phyloP scores from a whole-genome alignment of 2,797 vertebrate species.

The Melanitta fusca region DNA sequence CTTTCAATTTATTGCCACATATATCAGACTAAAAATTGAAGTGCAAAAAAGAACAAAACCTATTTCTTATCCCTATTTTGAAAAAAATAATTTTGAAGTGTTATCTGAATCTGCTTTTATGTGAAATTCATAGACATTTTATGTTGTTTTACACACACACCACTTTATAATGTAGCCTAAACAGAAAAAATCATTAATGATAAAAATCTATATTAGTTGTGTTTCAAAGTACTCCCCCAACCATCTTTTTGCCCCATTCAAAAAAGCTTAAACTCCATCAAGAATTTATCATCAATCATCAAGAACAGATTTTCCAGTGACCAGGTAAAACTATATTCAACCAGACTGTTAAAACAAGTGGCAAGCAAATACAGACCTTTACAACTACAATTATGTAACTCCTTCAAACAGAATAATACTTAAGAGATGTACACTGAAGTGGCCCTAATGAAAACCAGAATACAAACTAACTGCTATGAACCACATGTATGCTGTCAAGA shows the following conservation, averaged over 20 bases:
- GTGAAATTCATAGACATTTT: background rate
- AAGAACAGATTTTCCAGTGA: background rate
- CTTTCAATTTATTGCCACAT: background rate
- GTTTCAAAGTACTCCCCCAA: background rate
- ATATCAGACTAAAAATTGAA: background rate
- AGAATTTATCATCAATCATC: too few relatives aligned
- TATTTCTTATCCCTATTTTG: background rate
- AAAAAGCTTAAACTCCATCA: background rate
- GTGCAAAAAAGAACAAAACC: background rate
- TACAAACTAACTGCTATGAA: background rate
- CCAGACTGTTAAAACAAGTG: background rate
- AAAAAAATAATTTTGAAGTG: background rate
- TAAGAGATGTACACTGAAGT: background rate
- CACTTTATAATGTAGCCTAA: background rate
- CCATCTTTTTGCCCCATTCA: background rate
- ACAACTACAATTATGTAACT: background rate
- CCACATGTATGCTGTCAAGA: background rate
- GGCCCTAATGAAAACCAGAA: background rate
- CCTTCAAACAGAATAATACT: background rate
- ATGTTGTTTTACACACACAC: accelerated
- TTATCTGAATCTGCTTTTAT: background rate
- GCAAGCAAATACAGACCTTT: background rate
- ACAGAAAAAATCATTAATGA: background rate
- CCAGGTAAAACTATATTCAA: background rate
- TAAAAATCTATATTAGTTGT: background rate